Conservation (phyloP, 2,888 invertebrate genomes). For the Punctoribates punctum region DNA sequence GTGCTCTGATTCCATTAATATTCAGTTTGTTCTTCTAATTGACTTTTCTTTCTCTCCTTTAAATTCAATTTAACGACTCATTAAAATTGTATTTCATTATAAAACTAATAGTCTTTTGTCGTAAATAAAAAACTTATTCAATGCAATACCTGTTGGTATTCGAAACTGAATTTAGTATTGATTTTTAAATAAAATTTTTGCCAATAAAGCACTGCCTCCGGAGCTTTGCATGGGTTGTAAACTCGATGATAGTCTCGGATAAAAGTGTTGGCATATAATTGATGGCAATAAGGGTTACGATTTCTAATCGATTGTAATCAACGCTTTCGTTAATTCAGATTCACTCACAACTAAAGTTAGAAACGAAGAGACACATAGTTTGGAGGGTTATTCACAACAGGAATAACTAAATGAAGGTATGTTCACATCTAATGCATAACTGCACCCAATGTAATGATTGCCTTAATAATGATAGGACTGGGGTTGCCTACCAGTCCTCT, state of each 20-base stretch:
- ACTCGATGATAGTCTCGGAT: too few relatives aligned
- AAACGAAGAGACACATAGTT: background rate
- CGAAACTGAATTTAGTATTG: too few relatives aligned
- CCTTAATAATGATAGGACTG: conserved; percentile 4
- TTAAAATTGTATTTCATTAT: too few relatives aligned
- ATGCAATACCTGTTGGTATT: too few relatives aligned
- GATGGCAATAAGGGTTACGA: background rate
- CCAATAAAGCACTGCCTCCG: too few relatives aligned
- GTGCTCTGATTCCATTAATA: background rate
- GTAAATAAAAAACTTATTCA: too few relatives aligned
- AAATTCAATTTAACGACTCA: too few relatives aligned
- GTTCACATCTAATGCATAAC: conserved; percentile 24
- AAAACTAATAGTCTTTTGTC: too few relatives aligned
- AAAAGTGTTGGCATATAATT: background rate
- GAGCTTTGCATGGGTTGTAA: too few relatives aligned
- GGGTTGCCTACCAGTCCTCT: background rate
- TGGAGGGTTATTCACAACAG: background rate
- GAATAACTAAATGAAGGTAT: conserved; percentile 15
- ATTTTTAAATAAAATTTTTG: too few relatives aligned
- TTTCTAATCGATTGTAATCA: conserved; percentile 26
- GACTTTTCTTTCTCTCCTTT: too few relatives aligned
- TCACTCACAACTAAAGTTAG: background rate
- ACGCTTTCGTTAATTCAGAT: background rate
- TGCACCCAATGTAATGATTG: conserved; percentile 27
- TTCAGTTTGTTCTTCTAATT: too few relatives aligned